A percentile compares a stretch with the other conserved stretches of the same genome.
These are phyloP conservation scores for Chironomus tepperi DNA, from an alignment of 1,140 invertebrate genomes.

Conservation along the genomic window DNA sequence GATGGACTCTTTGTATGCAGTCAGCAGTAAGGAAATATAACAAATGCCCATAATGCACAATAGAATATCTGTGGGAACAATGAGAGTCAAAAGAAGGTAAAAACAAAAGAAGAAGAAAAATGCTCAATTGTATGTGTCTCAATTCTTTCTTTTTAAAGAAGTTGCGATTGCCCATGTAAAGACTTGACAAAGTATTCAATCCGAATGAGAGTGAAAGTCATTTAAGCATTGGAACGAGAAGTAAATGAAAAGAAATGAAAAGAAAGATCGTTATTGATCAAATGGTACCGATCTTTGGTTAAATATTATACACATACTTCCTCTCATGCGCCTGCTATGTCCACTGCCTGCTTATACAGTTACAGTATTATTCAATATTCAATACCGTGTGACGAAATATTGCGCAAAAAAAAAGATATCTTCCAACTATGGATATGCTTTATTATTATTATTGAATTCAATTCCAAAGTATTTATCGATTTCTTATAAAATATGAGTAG, in stretches of 20 bases:
- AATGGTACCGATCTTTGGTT: slow-evolving; percentile 6
- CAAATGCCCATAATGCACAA: too few species aligned
- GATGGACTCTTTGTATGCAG: too few species aligned
- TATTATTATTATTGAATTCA: background rate
- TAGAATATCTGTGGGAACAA: too few species aligned
- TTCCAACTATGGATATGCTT: background rate
- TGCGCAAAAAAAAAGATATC: background rate
- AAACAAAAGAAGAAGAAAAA: too few species aligned
- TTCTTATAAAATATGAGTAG: slow-evolving; percentile 3
- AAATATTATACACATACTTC: slow-evolving; percentile 3
- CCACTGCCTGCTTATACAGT: background rate
- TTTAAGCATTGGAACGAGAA: background rate
- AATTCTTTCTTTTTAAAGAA: too few species aligned
- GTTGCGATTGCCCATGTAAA: background rate
- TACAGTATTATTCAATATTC: background rate
- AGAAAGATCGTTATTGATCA: slow-evolving; percentile 4
- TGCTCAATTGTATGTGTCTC: too few species aligned
- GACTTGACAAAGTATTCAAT: background rate
- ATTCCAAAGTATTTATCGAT: slow-evolving; percentile 14
- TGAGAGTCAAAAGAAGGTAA: too few species aligned
- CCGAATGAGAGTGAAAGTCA: slow-evolving; percentile 1
- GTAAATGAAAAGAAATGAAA: too few species aligned
- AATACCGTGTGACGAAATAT: background rate
- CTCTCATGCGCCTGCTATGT: background rate
- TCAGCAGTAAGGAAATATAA: too few species aligned